Base-by-base conservation (phyloP, 1,140 invertebrate species). In the Leptonema lineaticorne region DNA sequence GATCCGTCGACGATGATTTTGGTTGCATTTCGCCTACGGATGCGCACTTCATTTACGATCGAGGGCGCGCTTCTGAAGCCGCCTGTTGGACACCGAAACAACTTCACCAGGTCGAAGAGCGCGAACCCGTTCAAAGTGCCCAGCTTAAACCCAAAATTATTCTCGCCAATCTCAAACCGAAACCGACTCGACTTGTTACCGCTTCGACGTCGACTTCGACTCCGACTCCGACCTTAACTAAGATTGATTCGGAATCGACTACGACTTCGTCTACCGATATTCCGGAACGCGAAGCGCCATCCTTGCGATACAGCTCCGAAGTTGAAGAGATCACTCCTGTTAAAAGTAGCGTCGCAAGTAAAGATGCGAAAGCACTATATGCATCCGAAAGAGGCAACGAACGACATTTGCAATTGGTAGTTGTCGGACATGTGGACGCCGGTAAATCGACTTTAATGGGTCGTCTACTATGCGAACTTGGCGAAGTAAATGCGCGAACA, bases 371-470 rank as follows among this genome's bases (percentile, higher is more conserved):
- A 14, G 75, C 75, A 37, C 76, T 88, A 70, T 97, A 92, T 76
- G 82, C 88, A 62, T 89, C 87, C 75, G 89, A 94, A 77, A 84
- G 92, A 69, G 87, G 85, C 0, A 81, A 83, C 16, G 85, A 86
- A 11, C 97, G 98, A 75, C 89, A 95, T 73, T 84, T 99, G 46
- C 95, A 98, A 78, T 86, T 99, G 78, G 93, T 99, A 71, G 94
- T 98, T 0, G 94, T 97, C 75, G 98, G 98, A 46, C 97, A 99
- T 85, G 98, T 99, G 3, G 98, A 99, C 85, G 97, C 97, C 68
- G 98, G 98, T 0, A 99, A 99, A 82, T 97, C 95, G 76, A 99
- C 97, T 0, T 78, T 99, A 16, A 95, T 99, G 89, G 98, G 98
- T 0, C 92, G 98, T 77, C 78, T 99, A 11, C 81, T 99, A 0